Percentiles rank a stretch among this genome's conserved stretches.
These are phyloP conservation scores for Crioceris asparagi DNA, from an alignment of 2,888 invertebrate genomes.

Conservation along the genomic window DNA sequence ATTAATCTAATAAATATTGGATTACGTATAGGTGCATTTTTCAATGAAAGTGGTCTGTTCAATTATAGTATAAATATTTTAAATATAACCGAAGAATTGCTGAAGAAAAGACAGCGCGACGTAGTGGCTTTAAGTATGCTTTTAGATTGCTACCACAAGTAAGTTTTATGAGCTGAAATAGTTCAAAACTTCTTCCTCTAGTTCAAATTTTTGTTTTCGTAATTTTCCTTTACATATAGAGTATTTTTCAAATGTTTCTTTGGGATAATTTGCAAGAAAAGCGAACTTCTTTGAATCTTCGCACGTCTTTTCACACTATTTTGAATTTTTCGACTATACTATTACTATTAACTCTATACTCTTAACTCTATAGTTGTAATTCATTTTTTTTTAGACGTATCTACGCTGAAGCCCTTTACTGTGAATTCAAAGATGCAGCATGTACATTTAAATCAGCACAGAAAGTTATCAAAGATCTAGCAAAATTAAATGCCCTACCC, in stretches of 20 bases:
- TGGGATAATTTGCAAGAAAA: too few species aligned
- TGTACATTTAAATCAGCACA: slow-evolving; percentile 55
- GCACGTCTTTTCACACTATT: too few species aligned
- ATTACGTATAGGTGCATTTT: slow-evolving; percentile 53
- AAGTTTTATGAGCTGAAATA: slow-evolving; percentile 23
- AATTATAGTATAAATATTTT: slow-evolving; percentile 65
- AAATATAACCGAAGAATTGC: slow-evolving; percentile 52
- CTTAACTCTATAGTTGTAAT: neutral
- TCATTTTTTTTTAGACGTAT: slow-evolving; percentile 51
- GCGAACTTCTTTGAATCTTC: too few species aligned
- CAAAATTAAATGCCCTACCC: slow-evolving; percentile 36
- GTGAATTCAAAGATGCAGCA: slow-evolving; percentile 67
- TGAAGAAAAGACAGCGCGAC: slow-evolving; percentile 21
- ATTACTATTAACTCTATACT: neutral
- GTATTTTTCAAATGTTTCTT: too few species aligned
- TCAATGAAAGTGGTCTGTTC: slow-evolving; percentile 84
- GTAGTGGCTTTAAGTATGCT: slow-evolving; percentile 51
- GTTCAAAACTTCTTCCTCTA: neutral
- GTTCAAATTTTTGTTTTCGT: too few species aligned
- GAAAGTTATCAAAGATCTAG: slow-evolving; percentile 42
- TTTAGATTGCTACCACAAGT: slow-evolving; percentile 82
- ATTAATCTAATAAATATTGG: slow-evolving; percentile 29
- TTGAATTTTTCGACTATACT: too few species aligned
- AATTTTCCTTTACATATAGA: neutral
- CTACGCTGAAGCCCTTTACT: slow-evolving; percentile 73